A percentile compares a stretch with the other conserved stretches of the same genome.
These are phyloP conservation scores for Hypothenemus hampei DNA, from an alignment of 1,140 invertebrate genomes.

Conservation along the genomic window DNA sequence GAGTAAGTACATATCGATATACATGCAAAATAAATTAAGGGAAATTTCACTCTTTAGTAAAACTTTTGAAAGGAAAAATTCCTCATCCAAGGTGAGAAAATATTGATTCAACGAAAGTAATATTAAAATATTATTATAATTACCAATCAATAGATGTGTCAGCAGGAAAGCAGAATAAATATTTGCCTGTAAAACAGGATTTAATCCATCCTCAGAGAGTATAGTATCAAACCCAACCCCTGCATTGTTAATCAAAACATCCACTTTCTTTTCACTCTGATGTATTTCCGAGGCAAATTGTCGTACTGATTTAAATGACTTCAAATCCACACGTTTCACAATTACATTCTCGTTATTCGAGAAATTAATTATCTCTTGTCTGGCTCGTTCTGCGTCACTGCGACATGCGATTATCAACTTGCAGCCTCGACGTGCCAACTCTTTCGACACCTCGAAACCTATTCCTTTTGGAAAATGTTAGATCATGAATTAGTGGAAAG, in stretches of 20 bases:
- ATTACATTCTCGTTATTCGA: not conserved
- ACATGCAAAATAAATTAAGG: not conserved
- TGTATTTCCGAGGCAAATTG: constrained; percentile 36
- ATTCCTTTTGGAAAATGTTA: too few relatives aligned
- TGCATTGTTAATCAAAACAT: constrained; percentile 56
- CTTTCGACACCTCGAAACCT: constrained; percentile 1
- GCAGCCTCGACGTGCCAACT: constrained; percentile 1
- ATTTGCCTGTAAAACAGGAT: constrained; percentile 57
- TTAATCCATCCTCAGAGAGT: constrained; percentile 55
- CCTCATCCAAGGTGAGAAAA: too few relatives aligned
- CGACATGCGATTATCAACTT: not conserved
- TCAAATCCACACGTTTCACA: constrained; percentile 38
- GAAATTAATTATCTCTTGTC: not conserved
- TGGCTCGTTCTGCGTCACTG: not conserved
- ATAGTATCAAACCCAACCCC: constrained; percentile 42
- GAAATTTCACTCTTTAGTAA: not conserved
- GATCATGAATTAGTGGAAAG: too few relatives aligned
- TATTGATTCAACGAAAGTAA: not conserved
- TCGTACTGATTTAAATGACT: constrained; percentile 36
- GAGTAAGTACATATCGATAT: not conserved
- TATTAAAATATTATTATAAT: constrained; percentile 17
- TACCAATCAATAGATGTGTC: constrained; percentile 57
- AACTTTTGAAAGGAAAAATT: not conserved
- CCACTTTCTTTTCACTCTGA: constrained; percentile 42
- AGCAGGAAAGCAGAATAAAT: constrained; percentile 62